phyloP scores from a whole-genome alignment of 2,888 invertebrate genomes.

The Druceiella hillmani region DNA sequence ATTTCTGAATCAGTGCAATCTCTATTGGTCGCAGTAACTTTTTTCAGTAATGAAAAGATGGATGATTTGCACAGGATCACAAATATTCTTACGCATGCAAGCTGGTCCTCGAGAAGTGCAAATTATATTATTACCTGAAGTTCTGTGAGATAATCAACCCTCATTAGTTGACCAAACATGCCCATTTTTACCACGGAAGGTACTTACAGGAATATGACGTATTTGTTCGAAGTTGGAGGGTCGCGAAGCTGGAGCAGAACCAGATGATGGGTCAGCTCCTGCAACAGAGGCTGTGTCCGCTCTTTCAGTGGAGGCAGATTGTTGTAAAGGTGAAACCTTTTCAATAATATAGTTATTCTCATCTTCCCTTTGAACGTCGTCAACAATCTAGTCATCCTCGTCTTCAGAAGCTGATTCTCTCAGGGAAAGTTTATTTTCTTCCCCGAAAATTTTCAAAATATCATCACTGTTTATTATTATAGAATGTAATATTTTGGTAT shows the following conservation, averaged over 20 bases:
- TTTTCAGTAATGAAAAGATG: background rate
- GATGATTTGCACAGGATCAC: conserved; percentile 18
- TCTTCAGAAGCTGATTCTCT: conserved; percentile 9
- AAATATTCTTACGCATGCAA: background rate
- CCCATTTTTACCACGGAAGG: background rate
- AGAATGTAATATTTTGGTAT: too few species aligned
- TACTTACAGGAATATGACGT: background rate
- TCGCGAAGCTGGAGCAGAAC: too few species aligned
- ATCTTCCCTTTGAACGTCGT: conserved; percentile 11
- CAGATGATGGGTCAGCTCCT: too few species aligned
- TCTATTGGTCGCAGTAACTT: background rate
- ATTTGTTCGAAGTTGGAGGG: too few species aligned
- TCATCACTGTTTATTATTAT: conserved; percentile 7
- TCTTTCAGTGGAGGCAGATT: conserved; percentile 7
- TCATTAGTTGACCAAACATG: conserved; percentile 2
- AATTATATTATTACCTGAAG: conserved; percentile 10
- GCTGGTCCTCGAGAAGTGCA: conserved; percentile 9
- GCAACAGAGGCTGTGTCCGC: conserved; percentile 4
- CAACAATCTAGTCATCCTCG: conserved; percentile 10
- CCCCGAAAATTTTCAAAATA: conserved; percentile 8
- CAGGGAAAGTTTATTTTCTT: conserved; percentile 9
- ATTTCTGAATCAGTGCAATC: background rate
- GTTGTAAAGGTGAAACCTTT: conserved; percentile 11
- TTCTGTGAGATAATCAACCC: conserved; percentile 10
- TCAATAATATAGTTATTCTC: conserved; percentile 9